A percentile compares a stretch with the other conserved stretches of the same genome.
Conservation (phyloP, 2,797 vertebrate species). For the Eupleurogrammus muticus region DNA sequence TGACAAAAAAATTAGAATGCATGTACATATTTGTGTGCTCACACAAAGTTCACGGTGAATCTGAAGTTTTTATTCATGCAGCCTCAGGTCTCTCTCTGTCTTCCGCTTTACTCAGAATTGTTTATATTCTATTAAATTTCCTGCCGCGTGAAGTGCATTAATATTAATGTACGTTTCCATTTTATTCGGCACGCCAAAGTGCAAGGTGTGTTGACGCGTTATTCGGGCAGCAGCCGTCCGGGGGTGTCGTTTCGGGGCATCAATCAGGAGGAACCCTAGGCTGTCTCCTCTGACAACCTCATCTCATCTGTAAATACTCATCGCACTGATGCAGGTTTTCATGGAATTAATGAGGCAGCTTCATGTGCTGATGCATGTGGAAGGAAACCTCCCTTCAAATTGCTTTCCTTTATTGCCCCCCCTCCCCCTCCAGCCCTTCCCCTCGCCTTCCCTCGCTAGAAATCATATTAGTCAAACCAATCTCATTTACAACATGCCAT, state of each 20-base stretch:
- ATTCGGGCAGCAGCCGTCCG: constrained; percentile 35
- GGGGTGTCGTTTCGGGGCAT: constrained; percentile 40
- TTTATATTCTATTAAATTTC: constrained; percentile 36
- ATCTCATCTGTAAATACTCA: constrained; percentile 80
- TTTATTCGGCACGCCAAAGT: constrained; percentile 24
- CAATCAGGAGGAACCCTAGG: constrained; percentile 41
- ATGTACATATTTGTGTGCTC: too few species aligned
- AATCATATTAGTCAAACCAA: constrained; percentile 80
- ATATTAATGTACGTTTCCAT: constrained; percentile 47
- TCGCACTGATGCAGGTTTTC: constrained; percentile 79
- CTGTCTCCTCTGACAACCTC: constrained; percentile 57
- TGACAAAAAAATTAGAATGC: too few species aligned
- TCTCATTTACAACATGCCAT: constrained; percentile 76
- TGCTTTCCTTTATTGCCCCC: constrained; percentile 74
- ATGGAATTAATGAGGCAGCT: constrained; percentile 81
- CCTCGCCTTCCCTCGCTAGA: constrained; percentile 50
- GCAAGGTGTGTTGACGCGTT: constrained; percentile 48
- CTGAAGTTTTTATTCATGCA: too few species aligned
- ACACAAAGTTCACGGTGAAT: too few species aligned
- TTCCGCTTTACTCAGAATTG: constrained; percentile 6
- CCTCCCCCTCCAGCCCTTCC: background rate
- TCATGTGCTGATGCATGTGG: constrained; percentile 75
- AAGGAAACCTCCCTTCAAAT: constrained; percentile 71
- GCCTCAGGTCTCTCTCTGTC: background rate
- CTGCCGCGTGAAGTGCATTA: constrained; percentile 28